phyloP scores from a whole-genome alignment of 2,888 invertebrate species.

The Pollenia angustigena region DNA sequence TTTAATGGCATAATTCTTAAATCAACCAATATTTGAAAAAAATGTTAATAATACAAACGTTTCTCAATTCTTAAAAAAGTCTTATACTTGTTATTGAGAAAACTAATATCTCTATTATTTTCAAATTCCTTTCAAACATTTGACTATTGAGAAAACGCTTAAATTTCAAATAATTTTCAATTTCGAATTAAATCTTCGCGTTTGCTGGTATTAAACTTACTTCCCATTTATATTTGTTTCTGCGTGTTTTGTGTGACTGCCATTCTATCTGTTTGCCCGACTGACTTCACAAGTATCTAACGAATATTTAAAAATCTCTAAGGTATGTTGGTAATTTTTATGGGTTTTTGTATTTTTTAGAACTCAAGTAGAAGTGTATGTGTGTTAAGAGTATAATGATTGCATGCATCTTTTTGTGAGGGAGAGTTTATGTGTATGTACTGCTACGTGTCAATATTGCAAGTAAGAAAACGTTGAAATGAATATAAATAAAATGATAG shows the following conservation, averaged over 20 bases:
- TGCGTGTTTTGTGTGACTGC: not conserved
- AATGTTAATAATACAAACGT: no score
- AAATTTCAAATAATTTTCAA: no score
- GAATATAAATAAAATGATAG: constrained; percentile 13
- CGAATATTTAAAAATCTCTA: constrained; percentile 55
- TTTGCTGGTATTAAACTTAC: not conserved
- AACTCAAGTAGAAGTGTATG: not conserved
- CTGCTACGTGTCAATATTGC: constrained; percentile 61
- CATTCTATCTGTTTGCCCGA: constrained; percentile 1
- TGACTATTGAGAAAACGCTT: no score
- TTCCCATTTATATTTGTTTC: not conserved
- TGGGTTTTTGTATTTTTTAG: constrained; percentile 18
- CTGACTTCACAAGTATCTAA: constrained; percentile 47
- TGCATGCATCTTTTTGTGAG: not conserved
- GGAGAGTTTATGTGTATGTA: not conserved
- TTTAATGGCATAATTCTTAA: no score
- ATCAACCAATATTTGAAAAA: no score
- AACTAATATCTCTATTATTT: no score
- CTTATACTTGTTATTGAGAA: no score
- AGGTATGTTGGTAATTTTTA: constrained; percentile 61
- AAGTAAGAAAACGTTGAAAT: constrained; percentile 32
- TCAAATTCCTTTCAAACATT: no score
- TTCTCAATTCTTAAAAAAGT: no score
- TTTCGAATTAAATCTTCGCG: no score
- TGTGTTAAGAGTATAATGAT: not conserved